phyloP scores from a whole-genome alignment of 2,113 vertebrate genomes.

The Bubo blakistoni region DNA sequence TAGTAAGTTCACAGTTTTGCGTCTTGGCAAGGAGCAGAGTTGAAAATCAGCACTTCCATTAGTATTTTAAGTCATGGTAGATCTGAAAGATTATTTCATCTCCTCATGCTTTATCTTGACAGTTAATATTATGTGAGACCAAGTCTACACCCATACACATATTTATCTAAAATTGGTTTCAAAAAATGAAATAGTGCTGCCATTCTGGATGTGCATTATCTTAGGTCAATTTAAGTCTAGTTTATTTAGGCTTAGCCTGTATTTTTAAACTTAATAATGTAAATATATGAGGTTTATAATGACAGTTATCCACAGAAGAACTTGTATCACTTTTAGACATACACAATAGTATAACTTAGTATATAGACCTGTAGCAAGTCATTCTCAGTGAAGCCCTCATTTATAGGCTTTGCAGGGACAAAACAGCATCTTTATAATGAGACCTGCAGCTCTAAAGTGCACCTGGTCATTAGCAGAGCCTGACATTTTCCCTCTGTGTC shows the following conservation, averaged over 20 bases:
- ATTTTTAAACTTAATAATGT: background rate
- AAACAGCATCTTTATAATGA: background rate
- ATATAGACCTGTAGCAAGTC: background rate
- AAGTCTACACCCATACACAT: background rate
- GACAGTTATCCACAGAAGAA: background rate
- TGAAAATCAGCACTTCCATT: background rate
- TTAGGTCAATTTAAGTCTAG: background rate
- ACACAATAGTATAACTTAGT: background rate
- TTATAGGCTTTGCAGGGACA: background rate
- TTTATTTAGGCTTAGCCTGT: background rate
- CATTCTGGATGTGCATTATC: background rate
- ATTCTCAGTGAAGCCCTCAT: background rate
- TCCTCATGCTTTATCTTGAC: conserved; percentile 3
- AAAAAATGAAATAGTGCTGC: background rate
- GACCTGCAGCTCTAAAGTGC: background rate
- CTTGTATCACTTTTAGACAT: background rate
- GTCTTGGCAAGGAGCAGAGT: background rate
- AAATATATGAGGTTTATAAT: background rate
- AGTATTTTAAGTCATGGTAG: background rate
- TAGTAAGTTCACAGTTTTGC: background rate
- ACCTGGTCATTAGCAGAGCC: background rate
- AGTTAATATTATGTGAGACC: background rate
- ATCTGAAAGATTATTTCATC: background rate
- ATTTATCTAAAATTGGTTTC: conserved; percentile 31
- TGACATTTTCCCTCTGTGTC: background rate